Evolutionary conservation across 2,888 invertebrate species (phyloP).

Genomic region (Plagiodera versicolora): DNA sequence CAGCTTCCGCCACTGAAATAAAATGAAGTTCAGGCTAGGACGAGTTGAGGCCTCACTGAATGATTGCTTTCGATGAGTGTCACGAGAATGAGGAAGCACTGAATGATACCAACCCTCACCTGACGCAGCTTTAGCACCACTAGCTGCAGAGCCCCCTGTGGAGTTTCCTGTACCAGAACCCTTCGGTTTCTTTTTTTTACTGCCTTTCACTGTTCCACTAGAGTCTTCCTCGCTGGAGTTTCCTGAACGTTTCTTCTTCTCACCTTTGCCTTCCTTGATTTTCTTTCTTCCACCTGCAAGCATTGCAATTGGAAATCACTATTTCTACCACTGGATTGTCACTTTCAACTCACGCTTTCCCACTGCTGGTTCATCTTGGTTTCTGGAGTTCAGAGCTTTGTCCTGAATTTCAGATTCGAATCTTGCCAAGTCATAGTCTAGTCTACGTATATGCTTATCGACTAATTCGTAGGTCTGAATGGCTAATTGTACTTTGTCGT

Average conservation of each 20-base stretch:
- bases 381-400: constrained; percentile 79
- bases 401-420: constrained; percentile 98
- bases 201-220: constrained; percentile 50
- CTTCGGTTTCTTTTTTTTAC: constrained; percentile 64
- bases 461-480: constrained; percentile 98
- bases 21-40: not conserved
- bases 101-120: constrained; percentile 54
- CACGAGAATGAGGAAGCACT: constrained; percentile 28
- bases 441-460: constrained; percentile 93
- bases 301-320: not conserved
- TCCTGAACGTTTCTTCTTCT: constrained; percentile 61
- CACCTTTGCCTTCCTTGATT: constrained; percentile 64
- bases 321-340: not conserved
- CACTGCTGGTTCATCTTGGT: constrained; percentile 66
- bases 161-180: constrained; percentile 50
- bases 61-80: not conserved
- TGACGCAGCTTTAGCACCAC: constrained; percentile 51
- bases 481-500: constrained; percentile 96
- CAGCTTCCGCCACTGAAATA: constrained; percentile 50
- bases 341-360: constrained; percentile 59
- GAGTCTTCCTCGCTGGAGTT: constrained; percentile 58
- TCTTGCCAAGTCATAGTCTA: constrained; percentile 94
- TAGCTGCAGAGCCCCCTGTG: constrained; percentile 45
- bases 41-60: not conserved
- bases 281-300: constrained; percentile 69